A percentile compares a stretch with the other conserved stretches of the same genome.
These are phyloP conservation scores for Varanus komodoensis DNA, from an alignment of 2,113 vertebrate species.

Conservation along the genomic window DNA sequence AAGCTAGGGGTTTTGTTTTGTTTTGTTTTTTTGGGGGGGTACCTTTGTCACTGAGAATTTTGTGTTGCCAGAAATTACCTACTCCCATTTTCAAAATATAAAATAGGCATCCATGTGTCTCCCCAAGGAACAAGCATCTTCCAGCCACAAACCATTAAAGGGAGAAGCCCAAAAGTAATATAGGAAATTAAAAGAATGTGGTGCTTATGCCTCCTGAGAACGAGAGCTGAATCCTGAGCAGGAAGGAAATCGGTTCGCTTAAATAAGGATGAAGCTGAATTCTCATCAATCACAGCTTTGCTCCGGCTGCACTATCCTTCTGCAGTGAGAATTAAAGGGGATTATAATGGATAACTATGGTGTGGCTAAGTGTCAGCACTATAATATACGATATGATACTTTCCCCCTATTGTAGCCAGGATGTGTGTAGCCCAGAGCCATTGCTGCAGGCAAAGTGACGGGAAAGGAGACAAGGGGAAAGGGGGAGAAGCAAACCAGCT, in stretches of 20 bases:
- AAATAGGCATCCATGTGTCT: background rate
- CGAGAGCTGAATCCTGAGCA: background rate
- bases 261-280: conserved; percentile 7
- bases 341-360: conserved; percentile 39
- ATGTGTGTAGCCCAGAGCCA: background rate
- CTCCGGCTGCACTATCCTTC: background rate
- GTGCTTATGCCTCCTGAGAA: background rate
- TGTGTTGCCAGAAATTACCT: conserved; percentile 10
- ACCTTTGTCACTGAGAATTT: conserved; percentile 23
- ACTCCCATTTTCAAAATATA: conserved; percentile 14
- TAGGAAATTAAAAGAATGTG: conserved; percentile 25
- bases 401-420: background rate
- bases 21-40: background rate
- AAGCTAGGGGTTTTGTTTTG: background rate
- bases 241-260: conserved; percentile 6
- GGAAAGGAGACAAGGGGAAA: background rate
- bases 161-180: background rate
- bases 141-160: conserved; percentile 1
- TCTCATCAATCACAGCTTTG: conserved; percentile 6
- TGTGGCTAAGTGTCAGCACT: conserved; percentile 8
- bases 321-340: conserved; percentile 39
- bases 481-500: background rate
- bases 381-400: conserved; percentile 19
- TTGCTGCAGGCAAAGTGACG: background rate
- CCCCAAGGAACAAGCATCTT: background rate